Evolutionary conservation across 2,888 invertebrate species (phyloP), one percentile per base, ranked within the genome.

Genomic region (Asteroscopus sphinx): DNA sequence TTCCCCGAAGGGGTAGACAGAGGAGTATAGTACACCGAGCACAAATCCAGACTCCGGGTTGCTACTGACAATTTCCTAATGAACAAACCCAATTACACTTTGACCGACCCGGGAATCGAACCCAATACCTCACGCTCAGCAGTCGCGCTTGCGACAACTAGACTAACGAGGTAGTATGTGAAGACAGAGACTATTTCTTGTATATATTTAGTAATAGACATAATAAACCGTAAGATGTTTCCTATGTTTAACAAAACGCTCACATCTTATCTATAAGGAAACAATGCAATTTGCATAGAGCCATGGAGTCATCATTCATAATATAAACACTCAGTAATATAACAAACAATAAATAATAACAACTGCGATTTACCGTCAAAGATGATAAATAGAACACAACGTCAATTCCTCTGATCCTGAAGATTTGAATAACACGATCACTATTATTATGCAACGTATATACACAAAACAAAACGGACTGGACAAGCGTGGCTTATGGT

Each of bases 401-500:
- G 49, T 60, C 59, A 55, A 74, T 65, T 68, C 63, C 60, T 68
- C 49, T 68, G 52, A 33, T n/a, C 32, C 6, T 0, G 21, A n/a
- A n/a, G n/a, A n/a, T 21, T 21, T 21, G 21, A 21, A 21, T 4
- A 53, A 40, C 73, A 65, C 70, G 51, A 46, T 36, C 73, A 77
- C 73, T 45, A 25, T 79, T 45, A 25, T 79, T 76, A 63, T 68
- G 76, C 56, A 80, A 81, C 62, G 51, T n/a, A 48, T 57, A n/a
- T n/a, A n/a, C 67, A 73, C 76, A 74, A 67, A 73, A 79, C 59
- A 55, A 46, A 68, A 72, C 73, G 73, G 79, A 74, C 78, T 81
- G 78, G 78, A 87, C 89, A 82, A 87, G 87, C 83, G 87, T 73
- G 84, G 80, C 85, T 85, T 79, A 80, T 86, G 88, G 86, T 81